Percentiles rank a stretch among this genome's conserved stretches.
Evolutionary conservation across 2,888 invertebrate genomes (phyloP).

Genomic region (Hypomecis atomaria): DNA sequence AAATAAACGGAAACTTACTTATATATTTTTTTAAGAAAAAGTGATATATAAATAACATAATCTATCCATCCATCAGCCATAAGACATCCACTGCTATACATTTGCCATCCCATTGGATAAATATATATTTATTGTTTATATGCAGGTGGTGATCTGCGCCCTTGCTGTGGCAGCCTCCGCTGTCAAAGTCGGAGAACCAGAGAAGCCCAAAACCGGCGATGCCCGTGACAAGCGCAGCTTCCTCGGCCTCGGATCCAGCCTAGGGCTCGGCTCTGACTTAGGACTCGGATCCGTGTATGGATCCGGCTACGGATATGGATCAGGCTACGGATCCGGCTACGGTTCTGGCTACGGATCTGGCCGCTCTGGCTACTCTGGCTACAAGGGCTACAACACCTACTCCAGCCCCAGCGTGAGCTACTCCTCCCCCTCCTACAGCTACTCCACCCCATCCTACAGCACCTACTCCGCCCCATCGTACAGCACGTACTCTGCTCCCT

Average conservation of each 20-base stretch:
- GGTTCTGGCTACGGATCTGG: conserved; percentile 24
- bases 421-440: not conserved
- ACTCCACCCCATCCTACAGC: not conserved
- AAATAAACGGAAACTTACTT: too few relatives aligned
- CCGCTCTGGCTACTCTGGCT: conserved; percentile 27
- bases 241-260: conserved; percentile 42
- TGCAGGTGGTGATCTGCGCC: conserved; percentile 47
- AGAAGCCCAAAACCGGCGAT: conserved; percentile 42
- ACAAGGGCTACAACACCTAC: conserved; percentile 15
- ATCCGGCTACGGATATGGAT: conserved; percentile 23
- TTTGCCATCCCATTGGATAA: not conserved
- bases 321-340: conserved; percentile 26
- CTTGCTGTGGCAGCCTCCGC: conserved; percentile 47
- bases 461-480: conserved; percentile 6
- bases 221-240: conserved; percentile 59
- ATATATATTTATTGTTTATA: conserved; percentile 19
- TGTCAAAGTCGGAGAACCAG: conserved; percentile 8
- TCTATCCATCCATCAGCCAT: too few relatives aligned
- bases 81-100: too few relatives aligned
- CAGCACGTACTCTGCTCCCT: conserved; percentile 10
- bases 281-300: conserved; percentile 22
- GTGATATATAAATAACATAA: too few relatives aligned
- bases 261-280: conserved; percentile 17
- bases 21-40: too few relatives aligned
- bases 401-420: not conserved